Evolutionary conservation across 2,113 vertebrate genomes (phyloP).

Genomic region (Mesocricetus auratus): DNA sequence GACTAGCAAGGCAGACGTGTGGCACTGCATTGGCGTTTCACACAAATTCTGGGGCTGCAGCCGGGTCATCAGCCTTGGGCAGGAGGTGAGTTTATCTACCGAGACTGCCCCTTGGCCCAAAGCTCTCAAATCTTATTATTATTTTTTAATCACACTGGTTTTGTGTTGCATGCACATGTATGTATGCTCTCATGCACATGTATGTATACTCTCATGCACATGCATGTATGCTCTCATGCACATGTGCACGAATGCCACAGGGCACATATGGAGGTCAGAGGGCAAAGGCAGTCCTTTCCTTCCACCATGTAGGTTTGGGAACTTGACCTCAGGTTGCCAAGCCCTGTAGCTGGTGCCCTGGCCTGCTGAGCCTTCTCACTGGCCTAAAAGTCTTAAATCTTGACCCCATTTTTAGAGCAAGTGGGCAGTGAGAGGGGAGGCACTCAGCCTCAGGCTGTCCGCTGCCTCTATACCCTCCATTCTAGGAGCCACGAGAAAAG

Average conservation of each 20-base stretch:
- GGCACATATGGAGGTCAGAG: background rate
- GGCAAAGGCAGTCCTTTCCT: background rate
- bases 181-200: background rate
- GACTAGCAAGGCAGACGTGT: background rate
- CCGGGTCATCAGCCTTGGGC: background rate
- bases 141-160: no score
- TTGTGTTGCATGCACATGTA: no score
- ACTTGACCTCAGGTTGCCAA: background rate
- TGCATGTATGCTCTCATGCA: background rate
- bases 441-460: rapidly evolving
- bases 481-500: background rate
- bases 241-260: background rate
- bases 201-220: background rate
- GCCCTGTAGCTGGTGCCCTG: background rate
- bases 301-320: background rate
- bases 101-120: background rate
- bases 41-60: background rate
- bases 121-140: background rate
- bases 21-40: background rate
- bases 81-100: background rate
- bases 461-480: background rate
- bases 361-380: background rate
- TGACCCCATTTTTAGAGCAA: background rate
- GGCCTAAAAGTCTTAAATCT: background rate
- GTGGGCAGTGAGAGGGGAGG: background rate